A percentile compares a stretch with the other conserved stretches of the same genome.
Evolutionary conservation across 1,140 invertebrate species (phyloP).

Genomic region (Drosophila quadrilineata): DNA sequence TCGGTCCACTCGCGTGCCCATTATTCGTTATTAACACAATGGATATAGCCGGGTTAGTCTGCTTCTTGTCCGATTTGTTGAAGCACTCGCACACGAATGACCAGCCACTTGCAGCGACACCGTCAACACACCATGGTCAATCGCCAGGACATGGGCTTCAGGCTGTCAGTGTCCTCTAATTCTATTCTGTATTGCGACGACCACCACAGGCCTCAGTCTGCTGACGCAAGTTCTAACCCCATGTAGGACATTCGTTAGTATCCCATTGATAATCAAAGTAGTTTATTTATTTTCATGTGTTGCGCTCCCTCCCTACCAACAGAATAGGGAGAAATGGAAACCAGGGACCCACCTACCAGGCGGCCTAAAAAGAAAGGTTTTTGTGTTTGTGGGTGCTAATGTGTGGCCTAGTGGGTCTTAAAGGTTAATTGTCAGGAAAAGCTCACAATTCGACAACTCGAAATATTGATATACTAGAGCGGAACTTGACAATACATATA

Average conservation of each 20-base stretch:
- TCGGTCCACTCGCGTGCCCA: slow-evolving; percentile 39
- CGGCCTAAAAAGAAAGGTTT: no score
- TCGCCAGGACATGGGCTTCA: slow-evolving; percentile 22
- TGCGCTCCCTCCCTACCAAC: slow-evolving; percentile 2
- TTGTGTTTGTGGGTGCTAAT: slow-evolving; percentile 1
- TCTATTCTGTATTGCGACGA: background rate
- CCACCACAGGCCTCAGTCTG: background rate
- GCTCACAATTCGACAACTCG: no score
- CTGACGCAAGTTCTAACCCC: slow-evolving; percentile 3
- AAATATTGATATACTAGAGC: no score
- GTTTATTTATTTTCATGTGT: slow-evolving; percentile 23
- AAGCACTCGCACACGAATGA: slow-evolving; percentile 59
- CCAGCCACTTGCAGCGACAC: slow-evolving; percentile 10
- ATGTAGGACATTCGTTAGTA: slow-evolving; percentile 1
- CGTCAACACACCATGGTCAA: no score
- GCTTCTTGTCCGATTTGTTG: slow-evolving; percentile 37
- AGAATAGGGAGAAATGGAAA: background rate
- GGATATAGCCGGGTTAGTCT: slow-evolving; percentile 10
- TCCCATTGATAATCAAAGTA: slow-evolving; percentile 23
- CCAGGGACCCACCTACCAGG: background rate
- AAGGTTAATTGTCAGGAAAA: background rate
- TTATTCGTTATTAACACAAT: slow-evolving; percentile 28
- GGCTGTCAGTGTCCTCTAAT: slow-evolving; percentile 15
- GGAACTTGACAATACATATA: no score
- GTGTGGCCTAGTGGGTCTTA: background rate